Evolutionary conservation across 1,140 invertebrate species (phyloP), one percentile per base, ranked within the genome.

Genomic region (Hycleus cichorii): DNA sequence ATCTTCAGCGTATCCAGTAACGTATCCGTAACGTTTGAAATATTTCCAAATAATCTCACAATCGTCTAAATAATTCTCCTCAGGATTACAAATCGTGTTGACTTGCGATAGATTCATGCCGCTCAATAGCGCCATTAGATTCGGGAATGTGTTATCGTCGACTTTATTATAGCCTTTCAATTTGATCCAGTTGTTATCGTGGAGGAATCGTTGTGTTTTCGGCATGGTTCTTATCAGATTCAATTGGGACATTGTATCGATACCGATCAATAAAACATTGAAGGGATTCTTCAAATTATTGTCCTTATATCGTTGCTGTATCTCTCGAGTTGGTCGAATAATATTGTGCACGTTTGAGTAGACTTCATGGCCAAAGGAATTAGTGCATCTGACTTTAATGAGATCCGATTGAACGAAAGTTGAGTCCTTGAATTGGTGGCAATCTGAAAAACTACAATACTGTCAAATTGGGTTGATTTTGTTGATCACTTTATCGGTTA

Each of bases 71-170:
- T 73, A 0, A 72, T 57, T 38, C 66, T 67, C 50, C 66, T 74
- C 45, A 5, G 82, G 77, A 51, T 74, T 72, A 64, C 83, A 86
- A 62, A 74, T 69, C 10, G 69, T 57, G 56, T 77, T 71, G 10
- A 79, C 73, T 58, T 75, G 74, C 9, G 66, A 59, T 47, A 74
- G 67, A 70, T 72, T 83, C 44, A 80, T 76, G 2, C 89, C 90
- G 2, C 83, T 87, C 24, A 91, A 72, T 3, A 87, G 72, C 0
- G 89, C 85, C 79, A 92, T 86, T 18, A 93, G 67, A 72, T 93
- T 93, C 0, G 89, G 88, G 69, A 88, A 91, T 1, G 88, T 91
- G 62, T 91, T 91, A 63, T 89, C 88, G 2, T 81, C 89, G 62
- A 84, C 79, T 72, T 86, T 87, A 47, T 81, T 84, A 65, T 84